Evolutionary conservation across 2,888 invertebrate species (phyloP), one percentile per base, ranked within the genome.

Genomic region (Operophtera brumata): DNA sequence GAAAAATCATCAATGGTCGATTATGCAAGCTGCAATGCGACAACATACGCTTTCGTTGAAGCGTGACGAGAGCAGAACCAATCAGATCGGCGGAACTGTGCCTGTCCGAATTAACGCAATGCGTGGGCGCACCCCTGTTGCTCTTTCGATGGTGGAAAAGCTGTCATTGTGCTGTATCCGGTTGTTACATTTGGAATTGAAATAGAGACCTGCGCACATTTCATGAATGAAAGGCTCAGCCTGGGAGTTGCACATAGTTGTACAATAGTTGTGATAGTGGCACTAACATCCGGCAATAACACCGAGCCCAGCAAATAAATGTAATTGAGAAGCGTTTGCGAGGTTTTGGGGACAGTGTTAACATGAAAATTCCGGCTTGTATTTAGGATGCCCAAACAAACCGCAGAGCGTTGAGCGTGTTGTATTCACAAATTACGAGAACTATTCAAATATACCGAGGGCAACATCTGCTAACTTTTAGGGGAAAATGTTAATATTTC

Each of bases 51-150:
- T 71, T 57, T 71, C 82, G 82, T 73, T 86, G 81, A 78, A 80
- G 78, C 86, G 80, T 72, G 73, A 70, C 78, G 72, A 68, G 64
- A 75, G 72, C 63, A 70, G 73, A 71, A 67, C 77, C 79, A 75
- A 77, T 86, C 78, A 81, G 84, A 83, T 77, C 75, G 76, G 75
- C 87, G 87, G 87, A 87, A 86, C 83, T 87, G 67, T 77, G 87
- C 73, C 66, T 83, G 82, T 85, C 83, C 81, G 69, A 69, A 71
- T 61, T 76, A 79, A 80, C 80, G 80, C 80, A 82, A 80, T 82
- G 84, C 82, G 83, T 80, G 71, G 85, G 76, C 83, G 81, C 86
- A 84, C 82, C 85, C 79, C 73, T 70, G 63, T 68, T 59, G 71
- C 52, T 72, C 65, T 74, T 70, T 69, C 68, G 66, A 71, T 71